Percentiles rank a stretch among this genome's conserved stretches.
phyloP scores from a whole-genome alignment of 1,140 invertebrate species.

The Neelides sp. region DNA sequence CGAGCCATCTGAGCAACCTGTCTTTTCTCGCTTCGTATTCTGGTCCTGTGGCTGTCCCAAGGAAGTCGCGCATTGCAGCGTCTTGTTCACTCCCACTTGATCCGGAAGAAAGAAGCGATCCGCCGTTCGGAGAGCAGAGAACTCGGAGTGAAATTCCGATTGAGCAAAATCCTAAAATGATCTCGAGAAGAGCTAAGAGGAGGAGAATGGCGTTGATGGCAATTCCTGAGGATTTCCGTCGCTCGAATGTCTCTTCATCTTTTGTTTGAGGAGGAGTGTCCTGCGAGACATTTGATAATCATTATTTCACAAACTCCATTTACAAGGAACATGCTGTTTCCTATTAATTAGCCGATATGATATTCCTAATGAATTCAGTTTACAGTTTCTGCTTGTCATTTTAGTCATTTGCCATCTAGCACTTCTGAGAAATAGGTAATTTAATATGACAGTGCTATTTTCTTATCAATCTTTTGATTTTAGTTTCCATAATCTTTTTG shows the following conservation, averaged over 20 bases:
- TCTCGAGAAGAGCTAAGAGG: slow-evolving; percentile 23
- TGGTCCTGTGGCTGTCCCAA: slow-evolving; percentile 4
- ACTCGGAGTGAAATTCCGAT: slow-evolving; percentile 26
- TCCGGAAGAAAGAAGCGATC: slow-evolving; percentile 12
- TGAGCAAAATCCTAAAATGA: slow-evolving; percentile 24
- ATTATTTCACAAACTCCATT: not conserved
- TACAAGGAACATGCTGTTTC: not conserved
- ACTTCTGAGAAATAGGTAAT: no score
- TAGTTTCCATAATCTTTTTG: no score
- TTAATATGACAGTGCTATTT: no score
- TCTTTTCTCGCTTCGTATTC: slow-evolving; percentile 28
- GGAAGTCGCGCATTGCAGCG: slow-evolving; percentile 10
- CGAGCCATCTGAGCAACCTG: slow-evolving; percentile 26
- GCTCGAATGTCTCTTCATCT: slow-evolving; percentile 24
- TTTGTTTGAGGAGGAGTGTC: slow-evolving; percentile 4
- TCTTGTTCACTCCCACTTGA: slow-evolving; percentile 20
- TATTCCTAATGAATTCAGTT: no score
- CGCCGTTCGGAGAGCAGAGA: slow-evolving; percentile 2
- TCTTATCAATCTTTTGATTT: no score
- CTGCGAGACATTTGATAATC: slow-evolving; percentile 1
- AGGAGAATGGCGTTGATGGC: slow-evolving; percentile 27
- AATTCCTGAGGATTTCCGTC: slow-evolving; percentile 18
- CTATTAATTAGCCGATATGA: no score
- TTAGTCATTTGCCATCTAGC: no score
- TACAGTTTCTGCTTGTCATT: no score